Conservation (phyloP, 1,140 invertebrate genomes). For the Atta cephalotes region DNA sequence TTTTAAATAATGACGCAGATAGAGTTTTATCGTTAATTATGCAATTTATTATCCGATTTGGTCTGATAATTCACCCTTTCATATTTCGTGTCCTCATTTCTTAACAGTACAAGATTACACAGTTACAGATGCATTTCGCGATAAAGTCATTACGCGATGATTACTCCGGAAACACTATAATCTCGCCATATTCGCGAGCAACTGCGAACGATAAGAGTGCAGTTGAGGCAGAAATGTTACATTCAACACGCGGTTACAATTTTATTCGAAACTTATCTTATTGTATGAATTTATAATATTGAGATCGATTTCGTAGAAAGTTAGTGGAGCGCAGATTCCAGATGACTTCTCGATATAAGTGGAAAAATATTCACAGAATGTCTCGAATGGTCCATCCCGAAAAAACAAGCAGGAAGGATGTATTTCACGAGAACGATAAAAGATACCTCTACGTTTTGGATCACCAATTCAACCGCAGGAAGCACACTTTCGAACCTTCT, state of each 20-base stretch:
- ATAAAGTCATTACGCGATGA: constrained; percentile 55
- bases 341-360: constrained; percentile 39
- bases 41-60: constrained; percentile 7
- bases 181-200: constrained; percentile 1
- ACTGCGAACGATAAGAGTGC: constrained; percentile 18
- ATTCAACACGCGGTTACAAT: constrained; percentile 34
- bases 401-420: constrained; percentile 11
- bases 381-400: neutral
- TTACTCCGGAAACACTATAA: constrained; percentile 53
- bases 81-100: constrained; percentile 34
- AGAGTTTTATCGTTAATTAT: neutral
- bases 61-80: constrained; percentile 32
- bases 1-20: neutral
- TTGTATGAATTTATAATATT: constrained; percentile 36
- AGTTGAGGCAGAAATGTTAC: constrained; percentile 19
- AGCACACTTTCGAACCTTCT: constrained; percentile 24
- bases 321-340: constrained; percentile 48
- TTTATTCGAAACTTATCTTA: constrained; percentile 60
- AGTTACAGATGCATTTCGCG: constrained; percentile 23
- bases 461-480: constrained; percentile 10
- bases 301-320: constrained; percentile 69
- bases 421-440: neutral
- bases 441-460: neutral
- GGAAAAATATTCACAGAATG: constrained; percentile 2
- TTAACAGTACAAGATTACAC: constrained; percentile 12